Evolutionary conservation across 2,113 vertebrate species (phyloP).

Genomic region (Carlito syrichta): DNA sequence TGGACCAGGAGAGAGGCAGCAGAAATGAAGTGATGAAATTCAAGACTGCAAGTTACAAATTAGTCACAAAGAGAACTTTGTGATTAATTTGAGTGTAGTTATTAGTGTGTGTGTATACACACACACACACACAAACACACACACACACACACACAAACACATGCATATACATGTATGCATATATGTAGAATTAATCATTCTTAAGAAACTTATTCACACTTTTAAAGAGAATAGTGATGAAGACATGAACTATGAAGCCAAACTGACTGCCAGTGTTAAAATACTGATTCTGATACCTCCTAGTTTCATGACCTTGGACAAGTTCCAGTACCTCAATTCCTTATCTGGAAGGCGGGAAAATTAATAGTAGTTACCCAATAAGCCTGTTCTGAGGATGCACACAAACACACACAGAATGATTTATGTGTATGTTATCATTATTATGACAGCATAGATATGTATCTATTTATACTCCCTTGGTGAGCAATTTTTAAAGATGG

Average conservation of each 20-base stretch:
- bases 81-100: not conserved
- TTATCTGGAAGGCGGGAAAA: not conserved
- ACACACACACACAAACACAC: too few relatives aligned
- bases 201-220: not conserved
- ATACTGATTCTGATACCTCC: not conserved
- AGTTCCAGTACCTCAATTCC: not conserved
- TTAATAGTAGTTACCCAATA: not conserved
- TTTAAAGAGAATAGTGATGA: not conserved
- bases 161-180: too few relatives aligned
- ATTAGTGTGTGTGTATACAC: too few relatives aligned
- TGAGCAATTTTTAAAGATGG: not conserved
- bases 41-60: not conserved
- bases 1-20: fast-evolving
- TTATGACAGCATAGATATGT: not conserved
- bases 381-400: not conserved
- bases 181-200: too few relatives aligned
- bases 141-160: too few relatives aligned
- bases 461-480: not conserved
- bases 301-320: not conserved
- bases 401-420: not conserved
- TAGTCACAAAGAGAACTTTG: not conserved
- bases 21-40: not conserved
- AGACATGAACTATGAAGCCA: not conserved
- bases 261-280: not conserved
- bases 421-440: not conserved